Evolutionary conservation across 2,113 vertebrate species (phyloP), one percentile per base, ranked within the genome.

Genomic region (Scatophagus argus): DNA sequence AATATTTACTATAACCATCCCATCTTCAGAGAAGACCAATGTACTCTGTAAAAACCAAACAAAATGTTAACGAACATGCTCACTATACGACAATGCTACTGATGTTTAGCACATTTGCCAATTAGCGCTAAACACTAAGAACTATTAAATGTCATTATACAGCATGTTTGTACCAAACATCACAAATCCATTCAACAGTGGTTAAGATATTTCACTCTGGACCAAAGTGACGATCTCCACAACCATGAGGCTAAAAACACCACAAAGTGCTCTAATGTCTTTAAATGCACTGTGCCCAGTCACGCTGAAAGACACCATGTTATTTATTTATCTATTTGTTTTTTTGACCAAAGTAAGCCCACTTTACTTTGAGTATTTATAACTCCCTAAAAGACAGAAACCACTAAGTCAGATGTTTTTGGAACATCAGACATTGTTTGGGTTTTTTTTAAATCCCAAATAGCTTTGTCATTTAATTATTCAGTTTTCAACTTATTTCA

Each of bases 381-480:
- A 49, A 44, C 23, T 23, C n/a, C 61, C 7, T 72, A 14, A 72
- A 71, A 78, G 41, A 74, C 79, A 77, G n/a, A 59, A 49, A 19
- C 19, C 38, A 32, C 12, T 3, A 8, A 64, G 43, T 47, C 29
- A 68, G 27, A 74, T 44, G n/a, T 71, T 76, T 9, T 29, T 29
- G 17, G 38, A 54, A 25, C 46, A 55, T 66, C 19, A n/a, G 8
- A 43, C 54, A 16, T 27, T 60, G 17, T 68, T 75, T 62, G 38
- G 36, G 23, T 9, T 56, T 73, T 9, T 56, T 73, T 41, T 38
- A 52, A 17, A 41, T 27, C 49, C 17, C 69, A 84, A 89, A 64
- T 56, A 77, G 43, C 8, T 49, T 77, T 61, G 5, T 5, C 27
- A 23, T 73, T 83, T 7, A 85, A 84, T 87, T 61, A 82, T 80